Conservation (phyloP, 2,797 vertebrate genomes). For the Alca torda region DNA sequence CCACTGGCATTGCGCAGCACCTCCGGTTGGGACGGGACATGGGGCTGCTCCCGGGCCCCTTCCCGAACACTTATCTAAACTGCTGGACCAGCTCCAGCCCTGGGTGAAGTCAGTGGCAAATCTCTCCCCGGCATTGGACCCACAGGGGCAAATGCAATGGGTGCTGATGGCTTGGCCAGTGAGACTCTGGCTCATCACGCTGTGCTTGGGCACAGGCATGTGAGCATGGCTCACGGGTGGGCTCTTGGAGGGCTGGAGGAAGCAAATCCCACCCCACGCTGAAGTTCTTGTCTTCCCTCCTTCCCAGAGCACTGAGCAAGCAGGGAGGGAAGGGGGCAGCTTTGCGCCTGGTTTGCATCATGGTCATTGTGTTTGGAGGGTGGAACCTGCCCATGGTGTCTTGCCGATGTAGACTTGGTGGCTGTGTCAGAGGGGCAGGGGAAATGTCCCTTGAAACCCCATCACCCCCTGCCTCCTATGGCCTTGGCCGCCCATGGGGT, state of each 20-base stretch:
- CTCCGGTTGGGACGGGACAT: accelerated
- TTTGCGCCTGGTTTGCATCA: accelerated
- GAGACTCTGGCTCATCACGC: not conserved
- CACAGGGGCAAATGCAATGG: not conserved
- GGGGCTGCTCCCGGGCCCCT: not conserved
- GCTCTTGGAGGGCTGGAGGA: not conserved
- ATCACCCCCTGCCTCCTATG: not conserved
- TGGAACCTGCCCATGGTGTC: not conserved
- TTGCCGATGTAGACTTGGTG: not conserved
- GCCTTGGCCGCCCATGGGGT: not conserved
- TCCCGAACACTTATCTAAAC: not conserved
- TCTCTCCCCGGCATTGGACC: no score
- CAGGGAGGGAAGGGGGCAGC: not conserved
- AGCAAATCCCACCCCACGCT: not conserved
- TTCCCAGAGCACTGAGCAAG: not conserved
- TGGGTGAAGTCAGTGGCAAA: not conserved
- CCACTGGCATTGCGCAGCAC: accelerated
- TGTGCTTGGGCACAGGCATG: not conserved
- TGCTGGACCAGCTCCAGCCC: not conserved
- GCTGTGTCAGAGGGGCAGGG: not conserved
- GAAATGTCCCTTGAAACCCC: not conserved
- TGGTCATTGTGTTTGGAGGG: not conserved
- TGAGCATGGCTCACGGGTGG: not conserved
- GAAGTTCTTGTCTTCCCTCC: not conserved
- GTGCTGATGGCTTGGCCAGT: not conserved